Base-by-base conservation (phyloP, 2,113 vertebrate species). In the Zootoca vivipara region DNA sequence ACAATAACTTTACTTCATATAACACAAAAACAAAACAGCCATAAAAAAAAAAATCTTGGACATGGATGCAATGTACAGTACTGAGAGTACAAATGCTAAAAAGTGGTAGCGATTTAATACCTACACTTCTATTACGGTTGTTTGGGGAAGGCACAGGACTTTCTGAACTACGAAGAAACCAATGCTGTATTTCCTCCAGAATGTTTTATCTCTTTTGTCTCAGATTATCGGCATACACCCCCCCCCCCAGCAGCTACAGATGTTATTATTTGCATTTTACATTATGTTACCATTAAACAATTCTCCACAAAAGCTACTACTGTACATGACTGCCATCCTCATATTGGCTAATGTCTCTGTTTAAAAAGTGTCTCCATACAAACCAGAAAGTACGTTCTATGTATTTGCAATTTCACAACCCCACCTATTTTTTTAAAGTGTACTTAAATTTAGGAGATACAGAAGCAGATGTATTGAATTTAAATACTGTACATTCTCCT, bases 181-280 rank as follows among this genome's bases (percentile, higher is more conserved):
- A 78, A 92, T 90, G 87, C 91, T 52, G 73, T 33, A 38, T 75
- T 83, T 77, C 78, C 89, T 88, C 86, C 82, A 88, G 58, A 42
- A 88, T 89, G 58, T 35, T 90, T 84, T 83, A 52, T 20, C 64
- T 90, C 52, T 90, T 89, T 89, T 83, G 86, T 74, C 90, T 82
- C 58, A 58, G 30, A n/a, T 75, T 56, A 82, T 90, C 86, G 85
- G 88, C 78, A 78, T 89, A 89, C 46, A 62, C 58, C 3, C 77
- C 75, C 89, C 89, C 56, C 10, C 46, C 10, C 69, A 91, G 88
- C 72, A 1, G 72, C 83, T 91, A 89, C 56, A 87, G 65, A 52
- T 92, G 89, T 89, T 94, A 90, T 86, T 83, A 95, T 92, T 93
- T 92, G 85, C 85, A 91, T 92, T 93, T 90, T 82, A 83, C 73